Conservation (phyloP, 2,113 vertebrate species). For the Protobothrops flavoviridis region DNA sequence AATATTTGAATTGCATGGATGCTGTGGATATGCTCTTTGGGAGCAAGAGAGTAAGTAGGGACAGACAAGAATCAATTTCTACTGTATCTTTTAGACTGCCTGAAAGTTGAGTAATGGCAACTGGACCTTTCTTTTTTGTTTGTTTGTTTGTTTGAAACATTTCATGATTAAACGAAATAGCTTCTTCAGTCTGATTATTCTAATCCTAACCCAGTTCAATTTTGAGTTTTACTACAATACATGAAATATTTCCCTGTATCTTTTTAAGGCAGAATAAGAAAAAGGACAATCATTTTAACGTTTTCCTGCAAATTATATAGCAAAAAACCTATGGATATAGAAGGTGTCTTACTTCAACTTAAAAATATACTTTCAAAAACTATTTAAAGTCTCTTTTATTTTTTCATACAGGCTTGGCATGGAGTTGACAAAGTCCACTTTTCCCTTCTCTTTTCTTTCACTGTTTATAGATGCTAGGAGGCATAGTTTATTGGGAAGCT, state of each 20-base stretch:
- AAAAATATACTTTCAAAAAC: neutral
- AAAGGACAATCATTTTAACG: neutral
- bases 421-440: neutral
- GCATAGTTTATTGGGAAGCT: neutral
- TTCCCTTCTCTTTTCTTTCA: neutral
- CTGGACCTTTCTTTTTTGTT: neutral
- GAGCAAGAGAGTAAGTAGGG: conserved; percentile 33
- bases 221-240: neutral
- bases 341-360: neutral
- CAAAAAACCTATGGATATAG: neutral
- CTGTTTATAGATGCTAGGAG: neutral
- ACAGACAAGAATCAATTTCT: neutral
- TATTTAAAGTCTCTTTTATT: neutral
- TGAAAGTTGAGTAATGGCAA: neutral
- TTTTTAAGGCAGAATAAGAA: neutral
- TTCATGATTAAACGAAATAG: neutral
- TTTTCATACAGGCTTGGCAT: neutral
- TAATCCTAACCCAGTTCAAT: neutral
- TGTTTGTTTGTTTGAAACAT: neutral
- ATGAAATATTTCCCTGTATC: neutral
- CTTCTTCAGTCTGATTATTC: neutral
- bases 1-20: neutral
- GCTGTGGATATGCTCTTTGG: conserved; percentile 4
- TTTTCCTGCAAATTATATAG: neutral
- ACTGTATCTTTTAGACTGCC: conserved; percentile 28